Percentiles rank a stretch among this genome's conserved stretches.
Evolutionary conservation across 2,113 vertebrate species (phyloP).

Genomic region (Ammodytes dubius): DNA sequence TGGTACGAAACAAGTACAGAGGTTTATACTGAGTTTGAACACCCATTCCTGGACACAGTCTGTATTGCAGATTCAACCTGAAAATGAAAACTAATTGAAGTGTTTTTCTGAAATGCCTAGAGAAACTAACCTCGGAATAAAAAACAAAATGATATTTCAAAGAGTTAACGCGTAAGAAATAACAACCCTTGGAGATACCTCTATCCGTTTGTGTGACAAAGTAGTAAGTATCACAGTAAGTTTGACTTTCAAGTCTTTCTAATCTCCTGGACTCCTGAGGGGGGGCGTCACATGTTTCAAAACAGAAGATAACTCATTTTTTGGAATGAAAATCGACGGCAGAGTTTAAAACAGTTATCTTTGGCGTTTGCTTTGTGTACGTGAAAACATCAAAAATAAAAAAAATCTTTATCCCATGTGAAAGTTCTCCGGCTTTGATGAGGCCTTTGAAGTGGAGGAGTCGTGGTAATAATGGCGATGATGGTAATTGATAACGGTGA

Average conservation of each 20-base stretch:
- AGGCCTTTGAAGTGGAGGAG: conserved; percentile 73
- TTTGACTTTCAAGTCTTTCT: conserved; percentile 11
- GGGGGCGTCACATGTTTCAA: conserved; percentile 55
- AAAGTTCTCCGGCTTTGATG: conserved; percentile 73
- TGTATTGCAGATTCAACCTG: neutral
- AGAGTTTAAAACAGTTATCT: conserved; percentile 66
- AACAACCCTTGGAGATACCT: neutral
- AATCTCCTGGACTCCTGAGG: conserved; percentile 11
- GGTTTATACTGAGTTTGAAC: neutral
- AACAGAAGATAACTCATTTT: conserved; percentile 62
- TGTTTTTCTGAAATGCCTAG: neutral
- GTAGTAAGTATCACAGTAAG: neutral
- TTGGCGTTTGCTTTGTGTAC: conserved; percentile 64
- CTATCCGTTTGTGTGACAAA: neutral
- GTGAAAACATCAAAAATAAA: conserved; percentile 69
- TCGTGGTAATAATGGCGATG: conserved; percentile 66
- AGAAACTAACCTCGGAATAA: neutral
- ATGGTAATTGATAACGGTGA: conserved; percentile 75
- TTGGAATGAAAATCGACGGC: conserved; percentile 62
- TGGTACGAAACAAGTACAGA: neutral
- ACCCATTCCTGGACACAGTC: neutral
- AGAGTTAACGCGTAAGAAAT: neutral
- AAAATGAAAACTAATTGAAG: too few species aligned
- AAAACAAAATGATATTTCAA: neutral
- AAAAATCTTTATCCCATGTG: conserved; percentile 68